Evolutionary conservation across 2,888 invertebrate genomes (phyloP).

Genomic region (Thymelicus acteon): DNA sequence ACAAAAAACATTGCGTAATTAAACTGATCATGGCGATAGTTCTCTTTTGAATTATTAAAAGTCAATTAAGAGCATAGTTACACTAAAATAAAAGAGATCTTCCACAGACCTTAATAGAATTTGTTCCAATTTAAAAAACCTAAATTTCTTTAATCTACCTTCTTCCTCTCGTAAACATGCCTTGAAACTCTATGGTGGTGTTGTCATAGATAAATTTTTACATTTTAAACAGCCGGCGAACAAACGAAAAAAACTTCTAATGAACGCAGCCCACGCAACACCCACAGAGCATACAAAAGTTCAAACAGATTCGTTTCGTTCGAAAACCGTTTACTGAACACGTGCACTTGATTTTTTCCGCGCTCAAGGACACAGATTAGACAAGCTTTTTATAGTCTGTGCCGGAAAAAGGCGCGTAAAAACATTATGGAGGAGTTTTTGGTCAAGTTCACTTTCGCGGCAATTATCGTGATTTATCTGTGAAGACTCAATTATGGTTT

Average conservation of each 20-base stretch:
- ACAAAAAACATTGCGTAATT: no score
- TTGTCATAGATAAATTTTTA: not conserved
- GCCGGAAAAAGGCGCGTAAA: conserved; percentile 15
- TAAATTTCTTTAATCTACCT: no score
- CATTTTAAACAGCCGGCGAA: not conserved
- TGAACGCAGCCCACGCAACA: conserved; percentile 5
- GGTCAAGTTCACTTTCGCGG: conserved; percentile 29
- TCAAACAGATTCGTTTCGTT: conserved; percentile 42
- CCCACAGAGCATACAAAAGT: conserved; percentile 11
- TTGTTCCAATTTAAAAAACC: no score
- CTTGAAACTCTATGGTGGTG: not conserved
- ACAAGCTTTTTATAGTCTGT: conserved; percentile 26
- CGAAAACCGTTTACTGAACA: conserved; percentile 39
- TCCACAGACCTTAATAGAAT: no score
- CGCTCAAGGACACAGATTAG: conserved; percentile 36
- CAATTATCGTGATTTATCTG: conserved; percentile 18
- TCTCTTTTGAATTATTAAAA: no score
- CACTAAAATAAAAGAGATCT: no score
- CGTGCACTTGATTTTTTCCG: conserved; percentile 40
- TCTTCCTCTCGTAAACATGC: no score
- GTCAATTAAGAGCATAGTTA: no score
- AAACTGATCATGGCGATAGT: no score
- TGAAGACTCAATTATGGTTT: conserved; percentile 1
- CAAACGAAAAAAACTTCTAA: not conserved
- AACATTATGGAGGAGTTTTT: conserved; percentile 18